These are phyloP conservation scores for Lagorchestes hirsutus DNA, from an alignment of 2,797 vertebrate genomes.

Conservation along the genomic window DNA sequence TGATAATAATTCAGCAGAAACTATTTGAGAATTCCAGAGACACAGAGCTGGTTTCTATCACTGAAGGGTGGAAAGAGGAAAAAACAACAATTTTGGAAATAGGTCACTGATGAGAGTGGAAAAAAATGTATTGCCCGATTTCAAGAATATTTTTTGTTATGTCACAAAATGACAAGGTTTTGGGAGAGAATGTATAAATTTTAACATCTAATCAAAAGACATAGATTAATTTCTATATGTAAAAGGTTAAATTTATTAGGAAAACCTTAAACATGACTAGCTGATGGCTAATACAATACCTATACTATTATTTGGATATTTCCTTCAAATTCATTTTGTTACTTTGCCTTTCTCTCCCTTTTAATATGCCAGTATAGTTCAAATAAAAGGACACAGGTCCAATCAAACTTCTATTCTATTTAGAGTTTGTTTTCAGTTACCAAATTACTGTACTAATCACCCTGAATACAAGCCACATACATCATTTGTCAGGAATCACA, in stretches of 20 bases:
- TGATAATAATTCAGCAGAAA: conserved; percentile 37
- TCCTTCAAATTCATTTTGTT: conserved; percentile 30
- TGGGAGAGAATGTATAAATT: background rate
- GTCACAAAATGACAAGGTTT: conserved; percentile 50
- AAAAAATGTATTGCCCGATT: conserved; percentile 38
- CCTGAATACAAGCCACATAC: background rate
- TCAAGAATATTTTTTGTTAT: conserved; percentile 34
- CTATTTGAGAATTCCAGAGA: conserved; percentile 66
- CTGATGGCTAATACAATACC: conserved; percentile 13
- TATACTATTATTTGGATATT: conserved; percentile 29
- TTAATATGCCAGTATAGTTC: background rate
- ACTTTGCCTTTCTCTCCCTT: conserved; percentile 21
- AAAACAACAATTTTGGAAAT: conserved; percentile 54
- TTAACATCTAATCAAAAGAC: conserved; percentile 2
- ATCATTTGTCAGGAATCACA: background rate
- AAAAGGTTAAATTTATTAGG: background rate
- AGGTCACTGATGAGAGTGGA: conserved; percentile 27
- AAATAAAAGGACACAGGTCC: background rate
- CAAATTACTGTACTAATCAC: background rate
- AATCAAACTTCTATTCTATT: background rate
- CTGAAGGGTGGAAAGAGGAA: conserved; percentile 54
- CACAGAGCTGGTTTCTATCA: conserved; percentile 62
- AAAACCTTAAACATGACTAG: conserved; percentile 15
- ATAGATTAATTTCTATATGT: background rate
- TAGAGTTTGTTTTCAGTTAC: background rate